Conservation (phyloP, 2,797 vertebrate genomes). For the Forpus xanthops region DNA sequence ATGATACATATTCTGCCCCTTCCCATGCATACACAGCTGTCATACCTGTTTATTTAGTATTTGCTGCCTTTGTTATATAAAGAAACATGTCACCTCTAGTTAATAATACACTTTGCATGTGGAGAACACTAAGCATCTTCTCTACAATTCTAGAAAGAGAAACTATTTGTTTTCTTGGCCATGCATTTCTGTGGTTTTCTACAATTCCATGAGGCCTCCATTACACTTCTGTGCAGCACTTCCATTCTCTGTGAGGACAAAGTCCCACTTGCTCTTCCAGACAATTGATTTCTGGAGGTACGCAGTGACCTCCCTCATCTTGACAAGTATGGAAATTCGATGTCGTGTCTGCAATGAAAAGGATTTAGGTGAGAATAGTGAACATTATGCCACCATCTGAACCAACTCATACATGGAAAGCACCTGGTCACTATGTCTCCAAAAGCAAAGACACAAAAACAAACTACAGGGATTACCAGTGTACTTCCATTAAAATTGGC, state of each 20-base stretch:
- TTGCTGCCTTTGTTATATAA: neutral
- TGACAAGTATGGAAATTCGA: constrained; percentile 7
- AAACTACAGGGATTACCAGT: neutral
- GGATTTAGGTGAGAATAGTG: neutral
- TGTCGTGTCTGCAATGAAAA: constrained; percentile 12
- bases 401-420: neutral
- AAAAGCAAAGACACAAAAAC: neutral
- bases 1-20: neutral
- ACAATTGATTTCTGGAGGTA: constrained; percentile 5
- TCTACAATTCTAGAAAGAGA: neutral
- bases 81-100: neutral
- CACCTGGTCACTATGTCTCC: neutral
- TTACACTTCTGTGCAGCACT: constrained; percentile 16
- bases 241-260: constrained; percentile 29
- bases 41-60: neutral
- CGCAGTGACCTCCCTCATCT: neutral
- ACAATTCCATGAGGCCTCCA: neutral
- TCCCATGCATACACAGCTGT: neutral
- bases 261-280: neutral
- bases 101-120: neutral
- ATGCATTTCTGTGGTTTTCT: neutral
- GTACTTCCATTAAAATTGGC: neutral
- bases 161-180: neutral
- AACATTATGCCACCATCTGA: neutral
- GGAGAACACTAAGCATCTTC: neutral